phyloP scores from a whole-genome alignment of 2,888 invertebrate genomes.

The Ochropleura plecta region DNA sequence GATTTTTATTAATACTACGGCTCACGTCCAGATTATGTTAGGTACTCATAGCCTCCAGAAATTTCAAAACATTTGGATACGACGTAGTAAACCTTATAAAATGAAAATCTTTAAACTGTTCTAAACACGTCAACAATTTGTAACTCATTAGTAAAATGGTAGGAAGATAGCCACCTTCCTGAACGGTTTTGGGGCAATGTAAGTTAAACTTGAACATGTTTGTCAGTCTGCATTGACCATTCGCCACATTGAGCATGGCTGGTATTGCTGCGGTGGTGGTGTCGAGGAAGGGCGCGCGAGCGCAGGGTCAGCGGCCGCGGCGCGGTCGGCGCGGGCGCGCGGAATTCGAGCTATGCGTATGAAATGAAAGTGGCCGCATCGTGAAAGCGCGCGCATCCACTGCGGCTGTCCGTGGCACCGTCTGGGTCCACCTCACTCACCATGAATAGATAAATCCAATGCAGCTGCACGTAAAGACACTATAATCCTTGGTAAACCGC shows the following conservation, averaged over 20 bases:
- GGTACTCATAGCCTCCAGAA: neutral
- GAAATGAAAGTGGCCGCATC: conserved; percentile 90
- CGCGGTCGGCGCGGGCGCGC: conserved; percentile 86
- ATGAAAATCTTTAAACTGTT: conserved; percentile 2
- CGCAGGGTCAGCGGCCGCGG: conserved; percentile 91
- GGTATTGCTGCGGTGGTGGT: conserved; percentile 77
- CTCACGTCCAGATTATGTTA: neutral
- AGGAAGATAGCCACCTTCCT: conserved; percentile 8
- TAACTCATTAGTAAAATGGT: conserved; percentile 4
- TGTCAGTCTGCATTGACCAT: conserved; percentile 44
- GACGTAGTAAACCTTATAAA: neutral
- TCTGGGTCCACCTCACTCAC: conserved; percentile 81
- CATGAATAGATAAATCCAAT: conserved; percentile 89
- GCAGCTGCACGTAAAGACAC: conserved; percentile 79
- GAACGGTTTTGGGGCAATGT: neutral
- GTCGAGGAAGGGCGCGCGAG: conserved; percentile 86
- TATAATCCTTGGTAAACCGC: conserved; percentile 84
- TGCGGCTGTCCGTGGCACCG: conserved; percentile 76
- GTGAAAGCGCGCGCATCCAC: conserved; percentile 90
- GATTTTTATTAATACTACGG: conserved; percentile 7
- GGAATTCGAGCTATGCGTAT: conserved; percentile 90
- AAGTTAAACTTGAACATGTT: conserved; percentile 34
- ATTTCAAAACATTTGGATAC: neutral
- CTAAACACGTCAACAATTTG: neutral
- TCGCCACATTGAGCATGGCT: conserved; percentile 62